Evolutionary conservation across 2,797 vertebrate genomes (phyloP), one percentile per base, ranked within the genome.

Genomic region (Acipenser oxyrinchus): DNA sequence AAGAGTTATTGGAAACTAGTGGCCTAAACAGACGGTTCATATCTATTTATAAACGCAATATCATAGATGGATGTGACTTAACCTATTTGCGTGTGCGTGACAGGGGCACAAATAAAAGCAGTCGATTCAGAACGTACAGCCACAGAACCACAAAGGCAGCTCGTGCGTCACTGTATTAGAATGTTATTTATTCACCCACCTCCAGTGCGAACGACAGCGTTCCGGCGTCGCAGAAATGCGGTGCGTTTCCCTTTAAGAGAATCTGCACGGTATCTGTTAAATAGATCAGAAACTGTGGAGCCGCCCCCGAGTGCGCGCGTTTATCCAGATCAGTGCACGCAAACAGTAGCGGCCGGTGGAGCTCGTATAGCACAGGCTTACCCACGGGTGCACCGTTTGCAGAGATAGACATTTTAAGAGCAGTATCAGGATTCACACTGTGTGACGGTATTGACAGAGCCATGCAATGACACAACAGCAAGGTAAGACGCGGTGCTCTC

Each of bases 211-310:
- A 37, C 23, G 23, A 37, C 23, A 37, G 23, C 0, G 23, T 37
- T 37, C 23, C 23, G 23, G 23, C 23, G 23, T 4, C 23, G 23
- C 23, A 37, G 58, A 49, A 68, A 68, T 51, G 11, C 63, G 6
- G 64, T 53, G 49, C 74, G 74, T 67, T 66, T 67, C 23, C 73
- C 76, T 85, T 86, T 85, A 86, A 87, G 78, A 49, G 69, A 72
- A 71, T 72, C 69, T 71, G 69, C 18, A 18, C 1, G 1, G 15
- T 18, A 37, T 74, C 70, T 76, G 79, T 73, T 79, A 74, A 81
- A 80, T 72, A 77, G 78, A 83, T 79, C 77, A 75, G 68, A 4
- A 70, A 73, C 71, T 52, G 67, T 70, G 10, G 61, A 18, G 37
- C 64, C 72, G 51, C 66, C 68, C 73, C 63, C 61, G 70, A 6